Percentiles rank a stretch among this genome's conserved stretches.
phyloP scores from a whole-genome alignment of 2,113 vertebrate species.

The Pelusios castaneus region DNA sequence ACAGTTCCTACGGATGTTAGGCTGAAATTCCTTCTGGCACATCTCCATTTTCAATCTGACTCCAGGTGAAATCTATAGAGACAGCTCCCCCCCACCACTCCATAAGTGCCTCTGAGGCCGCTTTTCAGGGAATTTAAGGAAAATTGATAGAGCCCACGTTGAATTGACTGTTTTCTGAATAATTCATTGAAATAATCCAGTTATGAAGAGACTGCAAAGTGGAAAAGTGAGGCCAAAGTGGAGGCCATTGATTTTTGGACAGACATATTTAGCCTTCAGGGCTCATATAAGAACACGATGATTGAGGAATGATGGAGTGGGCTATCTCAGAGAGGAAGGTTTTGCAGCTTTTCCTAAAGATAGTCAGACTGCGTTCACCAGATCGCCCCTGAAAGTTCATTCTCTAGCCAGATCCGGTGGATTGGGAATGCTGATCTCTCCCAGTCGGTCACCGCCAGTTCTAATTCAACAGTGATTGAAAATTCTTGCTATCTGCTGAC shows the following conservation, averaged over 20 bases:
- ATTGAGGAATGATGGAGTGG: neutral
- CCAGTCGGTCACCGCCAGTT: neutral
- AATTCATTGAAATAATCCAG: neutral
- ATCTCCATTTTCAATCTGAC: accelerated
- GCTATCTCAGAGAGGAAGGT: neutral
- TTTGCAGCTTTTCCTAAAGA: neutral
- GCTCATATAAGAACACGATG: neutral
- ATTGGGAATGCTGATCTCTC: neutral
- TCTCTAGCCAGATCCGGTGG: neutral
- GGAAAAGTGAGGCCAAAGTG: neutral
- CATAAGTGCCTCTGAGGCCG: neutral
- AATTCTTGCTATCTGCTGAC: neutral
- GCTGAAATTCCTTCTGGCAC: neutral
- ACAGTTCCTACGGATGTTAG: neutral
- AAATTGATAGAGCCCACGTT: neutral
- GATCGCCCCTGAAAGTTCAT: neutral
- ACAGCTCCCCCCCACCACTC: neutral
- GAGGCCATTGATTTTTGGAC: neutral
- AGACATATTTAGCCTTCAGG: neutral
- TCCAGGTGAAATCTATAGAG: accelerated
- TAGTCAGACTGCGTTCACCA: neutral
- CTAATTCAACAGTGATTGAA: neutral
- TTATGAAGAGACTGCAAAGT: neutral
- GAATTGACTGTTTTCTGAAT: neutral
- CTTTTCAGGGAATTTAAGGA: neutral